These are phyloP conservation scores for Dolichotis patagonum DNA, from an alignment of 2,113 vertebrate species.

Conservation along the genomic window DNA sequence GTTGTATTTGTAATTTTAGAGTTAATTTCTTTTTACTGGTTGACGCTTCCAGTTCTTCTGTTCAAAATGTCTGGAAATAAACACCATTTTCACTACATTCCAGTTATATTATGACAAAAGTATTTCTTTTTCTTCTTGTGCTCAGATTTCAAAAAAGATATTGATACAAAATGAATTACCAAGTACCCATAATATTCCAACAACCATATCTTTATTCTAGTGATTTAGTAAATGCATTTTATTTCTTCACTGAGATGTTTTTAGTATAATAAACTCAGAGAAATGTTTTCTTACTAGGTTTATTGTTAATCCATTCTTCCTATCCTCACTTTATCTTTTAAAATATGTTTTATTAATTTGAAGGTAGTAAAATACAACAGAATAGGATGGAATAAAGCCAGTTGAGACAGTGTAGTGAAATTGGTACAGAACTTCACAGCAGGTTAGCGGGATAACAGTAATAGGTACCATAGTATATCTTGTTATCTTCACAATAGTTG, in stretches of 20 bases:
- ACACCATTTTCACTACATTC: slow-evolving; percentile 56
- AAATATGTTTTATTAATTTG: no score
- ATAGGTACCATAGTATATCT: no score
- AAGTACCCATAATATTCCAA: slow-evolving; percentile 36
- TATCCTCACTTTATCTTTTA: slow-evolving; percentile 47
- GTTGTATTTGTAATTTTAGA: slow-evolving; percentile 44
- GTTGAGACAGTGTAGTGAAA: no score
- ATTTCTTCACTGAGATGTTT: slow-evolving; percentile 70
- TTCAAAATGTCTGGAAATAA: slow-evolving; percentile 58
- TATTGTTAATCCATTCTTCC: slow-evolving; percentile 29
- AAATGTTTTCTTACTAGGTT: slow-evolving; percentile 50
- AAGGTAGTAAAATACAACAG: no score
- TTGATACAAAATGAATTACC: slow-evolving; percentile 68
- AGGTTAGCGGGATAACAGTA: no score
- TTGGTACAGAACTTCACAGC: no score
- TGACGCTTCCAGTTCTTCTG: slow-evolving; percentile 50
- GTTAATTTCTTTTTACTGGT: slow-evolving; percentile 72
- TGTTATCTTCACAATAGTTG: no score
- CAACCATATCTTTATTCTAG: slow-evolving; percentile 61
- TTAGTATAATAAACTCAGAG: slow-evolving; percentile 56
- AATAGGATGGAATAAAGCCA: no score
- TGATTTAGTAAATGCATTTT: slow-evolving; percentile 61
- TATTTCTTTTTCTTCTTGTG: slow-evolving; percentile 29
- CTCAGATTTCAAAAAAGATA: slow-evolving; percentile 53
- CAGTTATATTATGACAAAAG: slow-evolving; percentile 53